phyloP scores from a whole-genome alignment of 1,140 invertebrate species.

The Myzus persicae region DNA sequence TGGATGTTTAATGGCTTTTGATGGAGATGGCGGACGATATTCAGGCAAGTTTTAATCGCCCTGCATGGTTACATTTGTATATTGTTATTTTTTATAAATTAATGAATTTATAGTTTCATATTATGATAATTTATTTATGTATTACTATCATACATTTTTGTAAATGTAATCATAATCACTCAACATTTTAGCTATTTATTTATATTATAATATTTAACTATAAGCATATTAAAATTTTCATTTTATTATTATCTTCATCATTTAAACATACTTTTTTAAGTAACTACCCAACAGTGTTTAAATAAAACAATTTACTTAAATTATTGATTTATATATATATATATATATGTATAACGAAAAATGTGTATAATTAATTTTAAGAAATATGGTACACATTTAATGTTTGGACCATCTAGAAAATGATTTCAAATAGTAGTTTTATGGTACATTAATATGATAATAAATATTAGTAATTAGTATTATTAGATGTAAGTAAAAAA shows the following conservation, averaged over 20 bases:
- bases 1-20: conserved; percentile 56
- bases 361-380: background rate
- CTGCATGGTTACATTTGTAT: conserved; percentile 6
- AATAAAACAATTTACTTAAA: background rate
- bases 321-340: background rate
- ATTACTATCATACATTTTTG: background rate
- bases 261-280: background rate
- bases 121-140: background rate
- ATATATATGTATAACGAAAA: background rate
- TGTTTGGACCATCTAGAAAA: background rate
- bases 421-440: background rate
- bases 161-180: background rate
- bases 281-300: background rate
- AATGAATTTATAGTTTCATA: background rate
- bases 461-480: background rate
- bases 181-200: background rate
- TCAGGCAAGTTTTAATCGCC: conserved; percentile 23
- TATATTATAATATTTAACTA: background rate
- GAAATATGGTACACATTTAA: background rate
- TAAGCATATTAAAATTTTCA: background rate
- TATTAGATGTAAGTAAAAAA: background rate
- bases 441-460: background rate
- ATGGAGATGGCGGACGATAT: conserved; percentile 56
- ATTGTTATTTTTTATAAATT: conserved; percentile 16
- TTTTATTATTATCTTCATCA: background rate